phyloP scores from a whole-genome alignment of 2,113 vertebrate genomes.

The Brienomyrus longianalis region DNA sequence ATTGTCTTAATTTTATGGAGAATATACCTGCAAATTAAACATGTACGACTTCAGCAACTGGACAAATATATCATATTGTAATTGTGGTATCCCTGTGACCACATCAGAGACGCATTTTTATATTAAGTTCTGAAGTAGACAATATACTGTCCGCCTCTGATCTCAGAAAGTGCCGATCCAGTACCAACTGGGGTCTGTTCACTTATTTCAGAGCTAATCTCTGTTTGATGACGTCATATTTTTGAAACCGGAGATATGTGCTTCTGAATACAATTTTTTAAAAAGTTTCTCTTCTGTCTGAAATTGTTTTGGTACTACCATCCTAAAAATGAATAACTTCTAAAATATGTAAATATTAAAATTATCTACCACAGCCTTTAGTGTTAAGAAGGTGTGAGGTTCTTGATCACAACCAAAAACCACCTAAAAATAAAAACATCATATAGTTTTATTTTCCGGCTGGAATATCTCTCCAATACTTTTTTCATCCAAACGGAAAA shows the following conservation, averaged over 20 bases:
- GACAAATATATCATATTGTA: neutral
- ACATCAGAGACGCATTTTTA: neutral
- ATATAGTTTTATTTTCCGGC: neutral
- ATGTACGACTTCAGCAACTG: neutral
- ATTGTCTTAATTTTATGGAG: constrained; percentile 1
- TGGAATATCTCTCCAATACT: neutral
- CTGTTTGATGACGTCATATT: neutral
- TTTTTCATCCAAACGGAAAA: neutral
- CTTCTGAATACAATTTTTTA: neutral
- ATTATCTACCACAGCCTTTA: neutral
- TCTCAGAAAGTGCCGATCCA: neutral
- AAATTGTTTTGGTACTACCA: neutral
- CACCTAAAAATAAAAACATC: neutral
- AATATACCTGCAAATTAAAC: constrained; percentile 11
- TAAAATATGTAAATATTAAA: neutral
- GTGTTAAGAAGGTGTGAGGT: neutral
- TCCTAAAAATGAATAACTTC: neutral
- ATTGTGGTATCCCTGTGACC: neutral
- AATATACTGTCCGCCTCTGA: neutral
- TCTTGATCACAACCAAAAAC: neutral
- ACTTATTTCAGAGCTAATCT: neutral
- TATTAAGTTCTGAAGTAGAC: neutral
- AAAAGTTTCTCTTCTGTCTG: neutral
- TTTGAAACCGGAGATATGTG: no score
- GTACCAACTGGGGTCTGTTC: neutral